Evolutionary conservation across 2,888 invertebrate genomes (phyloP).

Genomic region (Drosophila rubida): DNA sequence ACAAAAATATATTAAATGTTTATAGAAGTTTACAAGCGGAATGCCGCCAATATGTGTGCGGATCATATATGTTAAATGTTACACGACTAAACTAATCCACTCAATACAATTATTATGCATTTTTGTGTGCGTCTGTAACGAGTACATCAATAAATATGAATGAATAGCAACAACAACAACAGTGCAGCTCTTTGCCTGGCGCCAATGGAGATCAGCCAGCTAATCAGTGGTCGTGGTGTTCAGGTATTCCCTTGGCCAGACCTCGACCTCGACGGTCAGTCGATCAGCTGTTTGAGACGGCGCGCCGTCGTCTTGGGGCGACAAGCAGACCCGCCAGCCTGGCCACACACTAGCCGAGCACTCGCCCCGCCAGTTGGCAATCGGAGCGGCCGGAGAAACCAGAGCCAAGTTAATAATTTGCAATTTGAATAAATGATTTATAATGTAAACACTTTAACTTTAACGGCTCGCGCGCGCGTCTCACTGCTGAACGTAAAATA

Average conservation of each 20-base stretch:
- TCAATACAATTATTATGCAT: constrained; percentile 29
- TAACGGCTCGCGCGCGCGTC: constrained; percentile 52
- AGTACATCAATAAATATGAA: constrained; percentile 31
- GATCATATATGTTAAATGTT: constrained; percentile 24
- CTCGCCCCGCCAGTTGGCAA: constrained; percentile 20
- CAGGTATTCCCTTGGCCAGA: constrained; percentile 19
- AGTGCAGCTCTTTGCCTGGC: constrained; percentile 25
- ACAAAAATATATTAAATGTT: constrained; percentile 9
- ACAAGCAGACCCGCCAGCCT: constrained; percentile 60
- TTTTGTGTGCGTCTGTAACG: constrained; percentile 19
- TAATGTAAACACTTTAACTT: constrained; percentile 77
- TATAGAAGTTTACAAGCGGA: constrained; percentile 23
- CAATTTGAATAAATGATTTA: constrained; percentile 82
- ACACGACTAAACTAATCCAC: constrained; percentile 19
- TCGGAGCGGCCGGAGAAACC: constrained; percentile 20
- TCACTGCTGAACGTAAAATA: constrained; percentile 31
- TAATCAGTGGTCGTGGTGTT: constrained; percentile 13
- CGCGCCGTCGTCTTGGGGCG: constrained; percentile 45
- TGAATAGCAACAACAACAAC: constrained; percentile 2
- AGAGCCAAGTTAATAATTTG: constrained; percentile 54
- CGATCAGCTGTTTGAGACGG: constrained; percentile 64
- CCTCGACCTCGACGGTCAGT: constrained; percentile 11
- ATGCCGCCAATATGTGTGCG: constrained; percentile 21
- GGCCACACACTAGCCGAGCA: constrained; percentile 36
- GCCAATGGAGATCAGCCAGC: constrained; percentile 29